Evolutionary conservation across 2,888 invertebrate species (phyloP).

Genomic region (Exephanes ischioxanthus): DNA sequence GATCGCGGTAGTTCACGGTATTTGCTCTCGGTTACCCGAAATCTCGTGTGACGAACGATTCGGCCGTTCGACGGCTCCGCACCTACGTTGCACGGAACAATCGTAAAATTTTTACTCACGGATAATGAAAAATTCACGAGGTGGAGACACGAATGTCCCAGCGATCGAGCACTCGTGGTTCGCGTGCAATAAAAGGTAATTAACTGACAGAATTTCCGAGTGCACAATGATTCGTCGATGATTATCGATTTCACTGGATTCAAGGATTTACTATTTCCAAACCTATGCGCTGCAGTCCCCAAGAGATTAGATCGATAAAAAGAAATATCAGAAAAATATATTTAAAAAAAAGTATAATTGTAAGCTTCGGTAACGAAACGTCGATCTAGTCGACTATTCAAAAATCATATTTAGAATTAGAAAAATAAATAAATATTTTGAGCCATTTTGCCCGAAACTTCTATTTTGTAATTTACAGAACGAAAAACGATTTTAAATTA

Average conservation of each 20-base stretch:
- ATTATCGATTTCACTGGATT: background rate
- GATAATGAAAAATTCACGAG: conserved; percentile 9
- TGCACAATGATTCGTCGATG: background rate
- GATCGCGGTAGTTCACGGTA: background rate
- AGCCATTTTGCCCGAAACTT: too few species aligned
- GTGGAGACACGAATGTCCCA: conserved; percentile 4
- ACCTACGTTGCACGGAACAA: background rate
- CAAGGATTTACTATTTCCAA: background rate
- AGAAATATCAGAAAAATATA: background rate
- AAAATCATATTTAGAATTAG: too few species aligned
- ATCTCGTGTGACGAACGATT: background rate
- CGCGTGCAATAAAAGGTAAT: conserved; percentile 1
- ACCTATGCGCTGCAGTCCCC: background rate
- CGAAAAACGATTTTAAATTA: too few species aligned
- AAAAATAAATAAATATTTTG: too few species aligned
- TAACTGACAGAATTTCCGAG: background rate
- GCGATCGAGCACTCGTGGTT: background rate
- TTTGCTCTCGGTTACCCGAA: background rate
- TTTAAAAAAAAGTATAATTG: background rate
- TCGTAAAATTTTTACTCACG: background rate
- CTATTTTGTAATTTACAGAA: too few species aligned
- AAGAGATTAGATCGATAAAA: background rate
- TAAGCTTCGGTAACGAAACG: background rate
- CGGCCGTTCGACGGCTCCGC: background rate
- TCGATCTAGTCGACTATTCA: too few species aligned